phyloP scores from a whole-genome alignment of 2,797 vertebrate genomes.

The Danio jaintianensis region DNA sequence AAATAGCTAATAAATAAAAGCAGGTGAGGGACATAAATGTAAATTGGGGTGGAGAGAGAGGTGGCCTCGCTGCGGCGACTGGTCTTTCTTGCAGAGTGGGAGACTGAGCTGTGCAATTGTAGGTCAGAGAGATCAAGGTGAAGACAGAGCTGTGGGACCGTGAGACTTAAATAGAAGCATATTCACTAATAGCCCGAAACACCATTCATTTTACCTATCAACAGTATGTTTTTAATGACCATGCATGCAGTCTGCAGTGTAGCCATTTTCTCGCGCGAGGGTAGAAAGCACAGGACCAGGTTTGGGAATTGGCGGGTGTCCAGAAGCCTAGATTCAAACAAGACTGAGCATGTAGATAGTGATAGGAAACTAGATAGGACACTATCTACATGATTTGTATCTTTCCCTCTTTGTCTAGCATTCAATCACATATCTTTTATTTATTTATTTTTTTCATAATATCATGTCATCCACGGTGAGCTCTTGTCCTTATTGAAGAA shows the following conservation, averaged over 20 bases:
- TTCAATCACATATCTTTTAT: conserved; percentile 41
- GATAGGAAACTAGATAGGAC: background rate
- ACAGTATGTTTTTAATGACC: conserved; percentile 72
- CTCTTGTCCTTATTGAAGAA: conserved; percentile 65
- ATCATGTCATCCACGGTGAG: conserved; percentile 41
- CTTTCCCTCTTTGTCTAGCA: background rate
- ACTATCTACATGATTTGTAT: background rate
- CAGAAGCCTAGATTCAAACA: conserved; percentile 28
- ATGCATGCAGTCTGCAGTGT: conserved; percentile 22
- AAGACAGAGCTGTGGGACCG: conserved; percentile 76
- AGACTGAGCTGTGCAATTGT: conserved; percentile 72
- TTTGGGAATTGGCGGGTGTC: conserved; percentile 45
- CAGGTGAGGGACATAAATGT: conserved; percentile 80
- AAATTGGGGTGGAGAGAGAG: conserved; percentile 80
- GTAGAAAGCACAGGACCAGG: conserved; percentile 8
- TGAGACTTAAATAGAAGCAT: conserved; percentile 77
- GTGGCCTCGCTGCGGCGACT: conserved; percentile 73
- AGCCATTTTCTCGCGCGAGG: conserved; percentile 30
- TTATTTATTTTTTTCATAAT: conserved; percentile 49
- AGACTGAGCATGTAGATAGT: background rate
- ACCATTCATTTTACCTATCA: conserved; percentile 73
- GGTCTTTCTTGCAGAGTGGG: conserved; percentile 66
- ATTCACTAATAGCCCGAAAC: conserved; percentile 76
- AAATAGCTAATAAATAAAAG: conserved; percentile 84
- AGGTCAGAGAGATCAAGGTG: conserved; percentile 81